phyloP scores from a whole-genome alignment of 2,888 invertebrate species.

The Agriotes lineatus region DNA sequence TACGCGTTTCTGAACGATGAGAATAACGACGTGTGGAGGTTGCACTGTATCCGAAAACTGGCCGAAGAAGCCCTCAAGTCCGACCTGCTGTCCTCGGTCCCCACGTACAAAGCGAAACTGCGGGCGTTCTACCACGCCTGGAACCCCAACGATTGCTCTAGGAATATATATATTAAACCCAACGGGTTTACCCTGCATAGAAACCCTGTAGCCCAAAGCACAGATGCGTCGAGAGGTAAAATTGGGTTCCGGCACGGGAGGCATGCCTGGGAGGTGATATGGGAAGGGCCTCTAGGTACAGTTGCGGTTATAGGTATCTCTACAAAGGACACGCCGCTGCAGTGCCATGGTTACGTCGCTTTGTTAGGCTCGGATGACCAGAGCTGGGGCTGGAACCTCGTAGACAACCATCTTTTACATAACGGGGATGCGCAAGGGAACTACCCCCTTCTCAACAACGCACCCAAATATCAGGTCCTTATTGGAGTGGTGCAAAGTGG shows the following conservation, averaged over 20 bases:
- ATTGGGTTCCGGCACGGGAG: constrained; percentile 92
- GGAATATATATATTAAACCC: constrained; percentile 96
- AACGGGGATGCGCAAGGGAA: constrained; percentile 96
- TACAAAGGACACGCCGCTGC: constrained; percentile 92
- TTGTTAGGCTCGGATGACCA: constrained; percentile 95
- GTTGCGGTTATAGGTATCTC: constrained; percentile 97
- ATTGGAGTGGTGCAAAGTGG: too few species aligned
- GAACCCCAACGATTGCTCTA: constrained; percentile 97
- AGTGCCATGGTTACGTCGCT: constrained; percentile 96
- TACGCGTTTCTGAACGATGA: constrained; percentile 90
- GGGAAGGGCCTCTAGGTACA: constrained; percentile 98
- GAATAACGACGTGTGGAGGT: constrained; percentile 95
- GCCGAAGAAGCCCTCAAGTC: constrained; percentile 91
- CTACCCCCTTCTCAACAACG: constrained; percentile 94
- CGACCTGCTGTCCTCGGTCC: constrained; percentile 88
- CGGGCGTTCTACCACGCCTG: constrained; percentile 95
- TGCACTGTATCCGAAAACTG: constrained; percentile 87
- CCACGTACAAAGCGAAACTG: constrained; percentile 93
- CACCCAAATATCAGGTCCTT: constrained; percentile 95
- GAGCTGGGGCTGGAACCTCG: constrained; percentile 99
- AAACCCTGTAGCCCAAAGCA: constrained; percentile 98
- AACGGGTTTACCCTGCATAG: constrained; percentile 98
- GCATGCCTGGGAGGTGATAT: constrained; percentile 98
- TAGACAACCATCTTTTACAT: constrained; percentile 96
- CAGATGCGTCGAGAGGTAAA: constrained; percentile 93